Conservation (phyloP, 64 coral and sea anemone genomes). For the Pachyseris speciosa region DNA sequence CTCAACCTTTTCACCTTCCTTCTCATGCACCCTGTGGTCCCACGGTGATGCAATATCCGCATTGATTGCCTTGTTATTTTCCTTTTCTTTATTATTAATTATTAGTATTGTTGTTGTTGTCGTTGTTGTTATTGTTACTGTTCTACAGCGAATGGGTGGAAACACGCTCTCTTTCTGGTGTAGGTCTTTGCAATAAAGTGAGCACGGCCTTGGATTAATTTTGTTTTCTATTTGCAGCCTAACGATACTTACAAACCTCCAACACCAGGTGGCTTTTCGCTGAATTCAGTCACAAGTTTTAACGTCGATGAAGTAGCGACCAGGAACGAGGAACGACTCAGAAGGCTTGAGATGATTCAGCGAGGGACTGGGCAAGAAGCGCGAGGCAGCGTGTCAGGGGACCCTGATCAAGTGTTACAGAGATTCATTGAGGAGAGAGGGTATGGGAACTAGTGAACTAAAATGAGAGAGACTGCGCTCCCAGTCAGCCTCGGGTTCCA, state of each 20-base stretch:
- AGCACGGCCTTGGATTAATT: no score
- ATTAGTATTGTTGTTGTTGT: no score
- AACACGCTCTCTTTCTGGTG: no score
- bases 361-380: conserved; percentile 42
- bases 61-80: no score
- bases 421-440: conserved; percentile 54
- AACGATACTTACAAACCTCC: conserved; percentile 86
- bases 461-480: no score
- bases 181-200: no score
- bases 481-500: neutral
- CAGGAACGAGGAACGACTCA: conserved; percentile 91
- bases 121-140: no score
- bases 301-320: conserved; percentile 94
- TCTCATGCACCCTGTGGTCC: no score
- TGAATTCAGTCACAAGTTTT: conserved; percentile 99
- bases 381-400: neutral
- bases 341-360: conserved; percentile 81
- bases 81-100: no score
- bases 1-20: no score
- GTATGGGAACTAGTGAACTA: neutral
- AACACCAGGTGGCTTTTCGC: conserved; percentile 92
- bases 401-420: conserved; percentile 63
- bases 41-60: no score
- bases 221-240: conserved; percentile 41
- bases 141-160: no score